Percentiles rank a stretch among this genome's conserved stretches.
Evolutionary conservation across 2,888 invertebrate genomes (phyloP).

Genomic region (Acrocera orbiculus): DNA sequence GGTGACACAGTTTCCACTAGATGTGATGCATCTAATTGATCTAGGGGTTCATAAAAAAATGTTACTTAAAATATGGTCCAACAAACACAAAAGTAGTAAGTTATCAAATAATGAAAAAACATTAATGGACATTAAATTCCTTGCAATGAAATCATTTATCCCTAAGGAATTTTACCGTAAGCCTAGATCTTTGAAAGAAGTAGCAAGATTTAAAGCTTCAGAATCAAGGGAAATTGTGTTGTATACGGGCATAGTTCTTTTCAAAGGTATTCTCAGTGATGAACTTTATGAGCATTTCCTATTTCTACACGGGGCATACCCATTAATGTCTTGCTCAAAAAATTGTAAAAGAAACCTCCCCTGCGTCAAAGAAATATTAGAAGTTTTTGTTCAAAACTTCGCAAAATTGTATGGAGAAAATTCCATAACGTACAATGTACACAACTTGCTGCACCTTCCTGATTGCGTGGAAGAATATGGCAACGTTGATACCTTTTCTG

Average conservation of each 20-base stretch:
- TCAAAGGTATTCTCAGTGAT: not conserved
- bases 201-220: not conserved
- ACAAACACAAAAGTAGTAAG: not conserved
- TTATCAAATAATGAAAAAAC: not conserved
- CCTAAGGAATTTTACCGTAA: slow-evolving; percentile 6
- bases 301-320: not conserved
- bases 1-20: slow-evolving; percentile 7
- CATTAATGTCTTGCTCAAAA: not conserved
- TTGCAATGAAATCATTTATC: not conserved
- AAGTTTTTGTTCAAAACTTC: not conserved
- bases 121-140: not conserved
- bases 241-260: not conserved
- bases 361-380: not conserved
- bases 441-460: not conserved
- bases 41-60: slow-evolving; percentile 9
- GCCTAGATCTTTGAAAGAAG: not conserved
- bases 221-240: not conserved
- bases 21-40: slow-evolving; percentile 7
- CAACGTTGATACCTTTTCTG: slow-evolving; percentile 2
- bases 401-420: not conserved
- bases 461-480: not conserved
- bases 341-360: not conserved
- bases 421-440: not conserved
- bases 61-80: not conserved
- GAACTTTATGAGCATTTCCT: not conserved